Evolutionary conservation across 2,888 invertebrate species (phyloP), one percentile per base, ranked within the genome.

Genomic region (Orthosia cruda): DNA sequence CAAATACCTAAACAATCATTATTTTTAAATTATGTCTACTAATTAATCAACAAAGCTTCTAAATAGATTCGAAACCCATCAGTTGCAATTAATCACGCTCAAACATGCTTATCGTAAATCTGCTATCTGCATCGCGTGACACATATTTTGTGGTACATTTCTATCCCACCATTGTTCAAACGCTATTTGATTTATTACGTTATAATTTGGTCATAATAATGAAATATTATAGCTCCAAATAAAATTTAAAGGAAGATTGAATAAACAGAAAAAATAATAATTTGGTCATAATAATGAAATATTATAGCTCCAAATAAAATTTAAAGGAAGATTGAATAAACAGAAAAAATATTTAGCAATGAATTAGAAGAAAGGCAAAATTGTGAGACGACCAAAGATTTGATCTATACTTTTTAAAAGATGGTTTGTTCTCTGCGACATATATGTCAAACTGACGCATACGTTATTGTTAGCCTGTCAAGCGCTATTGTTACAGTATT

Each of bases 101-200:
- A 80, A 59, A 66, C 66, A 32, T 23, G 62, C 66, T 67, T 32
- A 64, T 63, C 74, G 63, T 84, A 85, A 84, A 84, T 81, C 74
- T 77, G 77, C 65, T 85, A 84, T 75, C 66, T 71, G 77, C 83
- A 84, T 68, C 18, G 59, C 58, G 66, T 45, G 73, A 65, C 73
- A 73, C 54, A 84, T 57, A 84, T 71, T 83, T 76, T 65, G 45
- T 52, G 59, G 76, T 64, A 62, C 52, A 71, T 55, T 66, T 68
- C 58, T 45, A 57, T 59, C 57, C 62, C 40, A 12, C 59, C 40
- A 68, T 74, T 84, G 74, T 74, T 74, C 70, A 54, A 65, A 40
- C 77, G n/a, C 57, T 55, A 68, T 71, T 71, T 84, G 76, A 84
- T 81, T 83, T 81, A 83, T 81, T 55, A 74, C 40, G 65, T 59